Conservation (phyloP, 2,113 vertebrate genomes). For the Camarhynchus parvulus region DNA sequence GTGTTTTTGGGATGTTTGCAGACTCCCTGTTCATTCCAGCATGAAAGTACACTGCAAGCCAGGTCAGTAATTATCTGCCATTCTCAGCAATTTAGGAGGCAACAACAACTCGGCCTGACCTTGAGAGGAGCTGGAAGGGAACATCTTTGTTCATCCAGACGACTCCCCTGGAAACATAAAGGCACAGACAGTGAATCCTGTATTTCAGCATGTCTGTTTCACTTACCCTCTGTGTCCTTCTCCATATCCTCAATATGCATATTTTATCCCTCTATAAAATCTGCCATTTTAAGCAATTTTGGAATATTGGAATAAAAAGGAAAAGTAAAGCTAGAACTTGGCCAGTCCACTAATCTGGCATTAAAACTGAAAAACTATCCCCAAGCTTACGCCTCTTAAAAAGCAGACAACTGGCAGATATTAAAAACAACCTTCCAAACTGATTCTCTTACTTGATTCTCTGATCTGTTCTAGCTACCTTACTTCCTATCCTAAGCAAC, state of each 20-base stretch:
- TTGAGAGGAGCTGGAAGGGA: conserved; percentile 86
- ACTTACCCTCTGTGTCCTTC: not conserved
- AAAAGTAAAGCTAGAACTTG: not conserved
- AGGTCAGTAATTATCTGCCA: not conserved
- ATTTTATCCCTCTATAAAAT: not conserved
- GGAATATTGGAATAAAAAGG: not conserved
- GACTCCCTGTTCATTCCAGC: not conserved
- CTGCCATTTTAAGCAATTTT: not conserved
- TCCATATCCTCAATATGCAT: not conserved
- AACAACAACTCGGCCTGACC: conserved; percentile 63
- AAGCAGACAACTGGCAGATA: not conserved
- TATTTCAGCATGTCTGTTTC: not conserved
- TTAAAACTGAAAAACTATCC: not conserved
- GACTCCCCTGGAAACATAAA: conserved; percentile 81
- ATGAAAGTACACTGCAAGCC: not conserved
- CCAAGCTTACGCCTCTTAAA: not conserved
- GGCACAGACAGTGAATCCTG: conserved; percentile 8
- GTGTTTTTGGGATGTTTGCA: not conserved
- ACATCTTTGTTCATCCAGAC: conserved; percentile 88
- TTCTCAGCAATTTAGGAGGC: not conserved
- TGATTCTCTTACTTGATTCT: not conserved
- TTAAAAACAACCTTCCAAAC: not conserved
- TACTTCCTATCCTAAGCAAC: not conserved
- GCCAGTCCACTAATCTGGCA: not conserved
- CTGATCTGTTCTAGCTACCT: not conserved